phyloP scores from a whole-genome alignment of 2,113 vertebrate genomes.

The Anhinga rufa region DNA sequence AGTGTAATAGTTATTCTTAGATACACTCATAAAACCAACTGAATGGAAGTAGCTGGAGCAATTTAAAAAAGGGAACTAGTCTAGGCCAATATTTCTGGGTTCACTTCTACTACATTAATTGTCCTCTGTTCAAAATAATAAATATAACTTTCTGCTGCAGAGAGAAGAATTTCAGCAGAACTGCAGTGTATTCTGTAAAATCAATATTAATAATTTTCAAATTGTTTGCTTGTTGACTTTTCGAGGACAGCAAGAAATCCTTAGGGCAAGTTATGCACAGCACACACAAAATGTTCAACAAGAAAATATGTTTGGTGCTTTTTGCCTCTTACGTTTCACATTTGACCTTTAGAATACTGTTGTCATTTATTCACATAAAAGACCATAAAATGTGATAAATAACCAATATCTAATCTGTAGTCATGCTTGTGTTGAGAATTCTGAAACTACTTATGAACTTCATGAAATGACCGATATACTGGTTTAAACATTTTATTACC shows the following conservation, averaged over 20 bases:
- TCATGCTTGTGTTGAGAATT: not conserved
- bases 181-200: not conserved
- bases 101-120: not conserved
- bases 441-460: not conserved
- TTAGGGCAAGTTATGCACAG: not conserved
- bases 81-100: not conserved
- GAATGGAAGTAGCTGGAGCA: not conserved
- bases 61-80: not conserved
- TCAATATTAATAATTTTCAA: slow-evolving; percentile 43
- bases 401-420: not conserved
- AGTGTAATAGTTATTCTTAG: not conserved
- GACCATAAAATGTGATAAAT: not conserved
- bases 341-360: slow-evolving; percentile 31
- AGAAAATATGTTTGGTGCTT: not conserved
- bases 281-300: not conserved
- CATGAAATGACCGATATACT: not conserved
- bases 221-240: slow-evolving; percentile 38
- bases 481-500: not conserved
- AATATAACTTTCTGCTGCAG: not conserved
- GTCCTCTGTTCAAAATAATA: not conserved
- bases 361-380: not conserved
- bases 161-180: not conserved
- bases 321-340: not conserved
- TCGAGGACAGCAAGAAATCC: slow-evolving; percentile 23
- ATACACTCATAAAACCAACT: not conserved